Evolutionary conservation across 1,140 invertebrate genomes (phyloP).

Genomic region (Ladona fulva): DNA sequence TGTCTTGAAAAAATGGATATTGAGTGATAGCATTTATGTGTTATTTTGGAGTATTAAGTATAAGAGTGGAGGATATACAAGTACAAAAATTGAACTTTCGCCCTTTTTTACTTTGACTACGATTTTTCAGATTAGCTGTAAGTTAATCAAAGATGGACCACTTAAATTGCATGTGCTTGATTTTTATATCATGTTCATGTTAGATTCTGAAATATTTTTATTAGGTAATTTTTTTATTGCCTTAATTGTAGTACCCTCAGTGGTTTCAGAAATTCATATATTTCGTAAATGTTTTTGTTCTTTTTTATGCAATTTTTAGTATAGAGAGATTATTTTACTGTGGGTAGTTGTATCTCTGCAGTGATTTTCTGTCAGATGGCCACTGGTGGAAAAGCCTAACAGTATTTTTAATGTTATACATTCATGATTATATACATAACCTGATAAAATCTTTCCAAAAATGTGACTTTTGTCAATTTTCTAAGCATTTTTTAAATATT

Average conservation of each 20-base stretch:
- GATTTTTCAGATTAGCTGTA: not conserved
- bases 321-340: slow-evolving; percentile 5
- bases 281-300: not conserved
- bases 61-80: slow-evolving; percentile 5
- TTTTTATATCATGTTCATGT: not conserved
- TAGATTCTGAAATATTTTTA: slow-evolving; percentile 11
- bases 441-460: not conserved
- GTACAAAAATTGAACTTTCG: slow-evolving; percentile 1
- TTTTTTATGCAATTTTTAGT: slow-evolving; percentile 1
- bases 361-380: not conserved
- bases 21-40: slow-evolving; percentile 5
- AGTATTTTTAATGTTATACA: slow-evolving; percentile 4
- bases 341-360: not conserved
- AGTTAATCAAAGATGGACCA: slow-evolving; percentile 1
- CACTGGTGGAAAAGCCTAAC: not conserved
- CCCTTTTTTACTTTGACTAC: not conserved
- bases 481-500: not conserved
- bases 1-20: not conserved
- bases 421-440: slow-evolving; percentile 10
- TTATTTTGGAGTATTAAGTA: slow-evolving; percentile 4
- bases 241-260: not conserved
- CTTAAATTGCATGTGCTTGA: not conserved
- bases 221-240: not conserved
- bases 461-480: slow-evolving; percentile 3
- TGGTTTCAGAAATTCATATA: not conserved